Evolutionary conservation across 1,140 invertebrate species (phyloP), one percentile per base, ranked within the genome.

Genomic region (Artemia franciscana): DNA sequence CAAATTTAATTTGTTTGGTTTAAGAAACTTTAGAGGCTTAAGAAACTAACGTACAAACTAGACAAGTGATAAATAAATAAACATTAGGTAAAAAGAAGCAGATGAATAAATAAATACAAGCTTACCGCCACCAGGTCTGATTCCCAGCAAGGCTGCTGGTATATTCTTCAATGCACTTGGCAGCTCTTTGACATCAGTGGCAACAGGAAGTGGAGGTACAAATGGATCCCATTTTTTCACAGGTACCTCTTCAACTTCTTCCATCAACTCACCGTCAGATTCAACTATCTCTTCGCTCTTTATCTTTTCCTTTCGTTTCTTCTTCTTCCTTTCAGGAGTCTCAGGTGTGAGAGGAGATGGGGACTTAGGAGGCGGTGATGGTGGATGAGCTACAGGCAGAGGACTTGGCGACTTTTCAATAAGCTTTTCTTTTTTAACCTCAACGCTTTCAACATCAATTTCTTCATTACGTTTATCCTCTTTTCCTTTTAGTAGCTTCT

Each of bases 401-500:
- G 39, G 39, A 51, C 12, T 15, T 12, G 58, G 24, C 2, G 18
- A 18, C 12, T 15, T 15, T 59, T 59, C 58, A 12, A 28, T 18
- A 1, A 15, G 21, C 5, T 60, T 60, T 23, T 63, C 70, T 63
- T 15, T 60, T 57, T 24, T 26, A 25, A 23, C 30, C 7, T 15
- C 57, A n/a, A 30, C 26, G 15, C 21, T 9, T 60, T 18, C 5
- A 23, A 56, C n/a, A 21, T 15, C 12, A 60, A 24, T 15, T 5
- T 21, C 26, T 27, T 21, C 26, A 2, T 24, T 24, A 0, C 25
- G 24, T 26, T 63, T 63, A 15, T 65, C 62, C 60, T 63, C 62
- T 57, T 64, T 85, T 18, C 81, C 79, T 75, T 85, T 85, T 60
- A 83, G 81, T 68, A 88, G 85, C 73, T 87, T 87, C 69, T 86